Evolutionary conservation across 2,113 vertebrate species (phyloP), one percentile per base, ranked within the genome.

Genomic region (Psilopsiagon aurifrons): DNA sequence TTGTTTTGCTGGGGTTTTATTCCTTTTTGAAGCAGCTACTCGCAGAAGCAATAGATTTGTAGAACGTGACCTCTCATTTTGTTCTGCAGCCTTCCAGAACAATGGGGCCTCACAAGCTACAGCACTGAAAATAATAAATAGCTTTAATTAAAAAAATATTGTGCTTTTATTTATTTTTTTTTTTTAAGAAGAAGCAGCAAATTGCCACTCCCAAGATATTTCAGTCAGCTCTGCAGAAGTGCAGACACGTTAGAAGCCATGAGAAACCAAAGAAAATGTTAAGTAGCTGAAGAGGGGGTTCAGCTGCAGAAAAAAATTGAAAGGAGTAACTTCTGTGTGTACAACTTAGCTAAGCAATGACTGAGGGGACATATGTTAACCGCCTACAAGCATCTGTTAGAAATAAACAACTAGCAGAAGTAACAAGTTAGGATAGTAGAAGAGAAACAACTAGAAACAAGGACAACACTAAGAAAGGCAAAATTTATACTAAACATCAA

Each of bases 391-490:
- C 86, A 96, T 94, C 83, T 95, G 96, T 47, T 91, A 57, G 52
- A 93, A 94, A 95, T 95, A 95, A 96, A 89, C 69, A 83, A 54
- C 74, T 66, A 91, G 80, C 52, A 94, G n/a, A 90, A 80, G 54
- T 83, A 95, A 77, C 73, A 90, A 91, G 47, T 73, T 84, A 78
- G 60, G 51, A 78, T n/a, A 90, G 69, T 62, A 86, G 84, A 83
- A 83, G 47, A 81, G 51, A 27, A 90, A 84, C 31, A 82, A 55
- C 68, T 90, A 92, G 66, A 93, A 92, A 90, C 52, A 90, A 92
- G n/a, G 60, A 55, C 69, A 91, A 57, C 55, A 52, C 41, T 62
- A 86, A 84, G 83, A 91, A 78, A 82, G 60, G 62, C 62, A 87
- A 89, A 79, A 83, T 84, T 57, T 57, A 94, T 66, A 84, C 69